These are phyloP conservation scores for Melanerpes formicivorus DNA, from an alignment of 2,113 vertebrate genomes.

Conservation along the genomic window DNA sequence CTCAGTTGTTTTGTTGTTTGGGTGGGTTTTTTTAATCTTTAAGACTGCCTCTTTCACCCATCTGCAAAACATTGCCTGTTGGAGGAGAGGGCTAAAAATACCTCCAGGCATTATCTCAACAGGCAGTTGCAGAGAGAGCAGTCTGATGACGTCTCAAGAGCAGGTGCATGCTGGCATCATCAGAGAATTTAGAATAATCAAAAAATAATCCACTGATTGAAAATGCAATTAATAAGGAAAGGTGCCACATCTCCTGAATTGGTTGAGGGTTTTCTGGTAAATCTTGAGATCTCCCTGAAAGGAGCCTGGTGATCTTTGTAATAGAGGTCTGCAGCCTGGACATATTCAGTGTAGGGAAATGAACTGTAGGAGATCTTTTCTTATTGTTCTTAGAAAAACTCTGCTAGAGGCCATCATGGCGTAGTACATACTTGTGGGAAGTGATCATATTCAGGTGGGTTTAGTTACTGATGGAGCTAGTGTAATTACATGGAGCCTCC, in stretches of 20 bases:
- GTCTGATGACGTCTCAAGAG: background rate
- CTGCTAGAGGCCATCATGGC: background rate
- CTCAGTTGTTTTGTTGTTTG: background rate
- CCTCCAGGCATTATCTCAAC: background rate
- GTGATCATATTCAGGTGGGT: background rate
- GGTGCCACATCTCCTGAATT: rapidly evolving
- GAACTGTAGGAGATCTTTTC: background rate
- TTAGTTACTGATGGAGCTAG: background rate
- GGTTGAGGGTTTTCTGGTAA: background rate
- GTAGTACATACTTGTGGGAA: background rate
- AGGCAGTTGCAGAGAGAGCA: background rate
- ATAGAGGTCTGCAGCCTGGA: background rate
- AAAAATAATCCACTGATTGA: background rate
- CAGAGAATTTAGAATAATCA: background rate
- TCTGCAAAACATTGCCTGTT: background rate
- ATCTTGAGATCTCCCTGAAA: background rate
- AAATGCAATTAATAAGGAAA: background rate
- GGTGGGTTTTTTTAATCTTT: background rate
- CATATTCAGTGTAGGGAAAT: background rate
- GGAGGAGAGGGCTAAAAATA: conserved; percentile 17
- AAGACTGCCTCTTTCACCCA: background rate
- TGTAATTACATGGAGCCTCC: background rate
- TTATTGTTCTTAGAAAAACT: background rate
- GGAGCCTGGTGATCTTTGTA: rapidly evolving
- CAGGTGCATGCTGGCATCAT: background rate